Conservation (phyloP, 2,888 invertebrate species). For the Lepeophtheirus nordmannii region DNA sequence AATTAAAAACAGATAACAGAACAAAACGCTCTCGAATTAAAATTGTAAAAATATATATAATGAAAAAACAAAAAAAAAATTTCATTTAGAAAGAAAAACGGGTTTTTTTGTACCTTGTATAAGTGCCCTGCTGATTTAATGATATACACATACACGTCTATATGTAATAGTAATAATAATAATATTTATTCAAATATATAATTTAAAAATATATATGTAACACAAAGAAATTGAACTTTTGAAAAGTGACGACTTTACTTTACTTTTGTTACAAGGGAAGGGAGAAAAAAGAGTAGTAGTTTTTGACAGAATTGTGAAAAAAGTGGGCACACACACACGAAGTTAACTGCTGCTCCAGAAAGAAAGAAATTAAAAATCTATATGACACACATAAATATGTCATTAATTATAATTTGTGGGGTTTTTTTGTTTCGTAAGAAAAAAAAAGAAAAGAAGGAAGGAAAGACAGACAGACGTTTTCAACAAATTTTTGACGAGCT, state of each 20-base stretch:
- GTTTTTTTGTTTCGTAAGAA: not conserved
- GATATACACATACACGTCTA: not conserved
- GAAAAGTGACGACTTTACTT: too few species aligned
- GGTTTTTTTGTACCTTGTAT: not conserved
- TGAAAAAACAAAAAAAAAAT: not conserved
- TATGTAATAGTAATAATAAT: not conserved
- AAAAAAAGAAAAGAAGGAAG: too few species aligned
- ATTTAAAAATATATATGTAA: not conserved
- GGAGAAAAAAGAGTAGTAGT: too few species aligned
- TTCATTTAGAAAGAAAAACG: not conserved
- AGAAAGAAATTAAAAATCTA: too few species aligned
- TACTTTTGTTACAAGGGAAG: too few species aligned
- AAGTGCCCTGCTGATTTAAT: not conserved
- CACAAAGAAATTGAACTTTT: not conserved
- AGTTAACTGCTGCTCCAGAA: too few species aligned
- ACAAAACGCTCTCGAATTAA: too few species aligned
- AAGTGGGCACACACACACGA: too few species aligned
- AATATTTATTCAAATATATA: not conserved
- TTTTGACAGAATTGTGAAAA: too few species aligned
- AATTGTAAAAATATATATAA: too few species aligned
- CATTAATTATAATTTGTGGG: not conserved
- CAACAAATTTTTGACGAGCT: slow-evolving; percentile 6
- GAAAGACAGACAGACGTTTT: not conserved
- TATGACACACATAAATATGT: too few species aligned
- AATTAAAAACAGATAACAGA: too few species aligned